Percentiles rank a stretch among this genome's conserved stretches.
phyloP scores from a whole-genome alignment of 1,140 invertebrate species.

The Drosophila bocqueti region DNA sequence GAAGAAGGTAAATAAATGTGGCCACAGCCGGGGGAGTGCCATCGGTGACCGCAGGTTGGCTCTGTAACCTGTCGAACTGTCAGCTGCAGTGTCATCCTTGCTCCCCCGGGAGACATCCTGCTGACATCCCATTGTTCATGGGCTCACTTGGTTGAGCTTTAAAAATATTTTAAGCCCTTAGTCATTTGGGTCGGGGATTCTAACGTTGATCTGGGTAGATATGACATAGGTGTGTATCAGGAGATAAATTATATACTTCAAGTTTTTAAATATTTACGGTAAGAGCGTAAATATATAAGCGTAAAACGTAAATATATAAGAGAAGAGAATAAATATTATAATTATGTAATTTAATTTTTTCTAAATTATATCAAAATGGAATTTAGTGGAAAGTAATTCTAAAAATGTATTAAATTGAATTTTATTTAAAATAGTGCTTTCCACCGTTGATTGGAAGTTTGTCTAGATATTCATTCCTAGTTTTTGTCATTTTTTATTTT shows the following conservation, averaged over 20 bases:
- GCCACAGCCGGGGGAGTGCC: conserved; percentile 41
- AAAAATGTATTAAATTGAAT: background rate
- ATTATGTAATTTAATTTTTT: background rate
- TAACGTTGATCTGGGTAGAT: background rate
- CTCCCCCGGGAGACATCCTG: conserved; percentile 12
- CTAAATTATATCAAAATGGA: background rate
- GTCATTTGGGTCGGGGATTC: conserved; percentile 19
- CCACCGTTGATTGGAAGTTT: background rate
- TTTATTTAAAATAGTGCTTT: no score
- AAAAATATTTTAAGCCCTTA: conserved; percentile 46
- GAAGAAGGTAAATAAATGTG: conserved; percentile 62
- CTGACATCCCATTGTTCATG: conserved; percentile 30
- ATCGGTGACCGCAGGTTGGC: conserved; percentile 14
- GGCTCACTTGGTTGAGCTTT: conserved; percentile 39
- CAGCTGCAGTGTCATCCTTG: conserved; percentile 28
- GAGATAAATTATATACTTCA: background rate
- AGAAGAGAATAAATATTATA: background rate
- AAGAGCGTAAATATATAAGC: no score
- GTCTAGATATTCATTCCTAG: background rate
- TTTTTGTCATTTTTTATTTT: background rate
- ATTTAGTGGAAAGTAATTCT: background rate
- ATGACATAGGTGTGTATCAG: no score
- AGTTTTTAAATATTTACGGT: background rate
- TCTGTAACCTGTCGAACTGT: conserved; percentile 40
- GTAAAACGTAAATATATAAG: no score